Base-by-base conservation (phyloP, 2,888 invertebrate species). In the Pristionchus mayeri region DNA sequence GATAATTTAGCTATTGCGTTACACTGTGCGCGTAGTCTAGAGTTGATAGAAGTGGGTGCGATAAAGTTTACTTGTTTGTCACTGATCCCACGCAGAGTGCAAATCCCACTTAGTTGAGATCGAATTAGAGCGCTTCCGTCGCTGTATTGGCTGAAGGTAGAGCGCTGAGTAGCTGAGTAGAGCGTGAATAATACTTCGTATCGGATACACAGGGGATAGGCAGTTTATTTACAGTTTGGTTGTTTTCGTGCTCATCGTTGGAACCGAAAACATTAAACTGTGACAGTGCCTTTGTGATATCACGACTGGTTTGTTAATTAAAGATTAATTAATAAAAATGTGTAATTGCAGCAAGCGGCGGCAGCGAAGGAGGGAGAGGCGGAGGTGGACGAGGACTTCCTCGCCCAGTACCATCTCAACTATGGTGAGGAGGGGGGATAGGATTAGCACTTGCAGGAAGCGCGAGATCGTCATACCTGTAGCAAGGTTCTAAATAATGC, bases 331-430 rank as follows among this genome's bases (percentile, higher is more conserved):
- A 44, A 9, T 44, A 44, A 44, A 9, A 44, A 9, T 44, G n/a
- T 54, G 16, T 18, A 54, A 40, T 81, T 57, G 21, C 57, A 60
- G 57, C 30, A 80, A 50, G 79, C 52, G 34, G 52, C 34, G 13
- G 52, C 79, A 52, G 21, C 79, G 44, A 81, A 67, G 1, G 88
- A 86, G 24, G 78, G 54, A 3, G 93, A 95, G 95, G 95, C 63
- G 3, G 93, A 95, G 95, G 95, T 98, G 87, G 97, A 98, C 94
- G 97, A 97, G 91, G 97, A 98, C 91, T 98, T 98, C 92, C 95
- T 98, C 94, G 98, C 98, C 0, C 95, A 95, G 85, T 99, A 99
- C 94, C 98, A 98, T 94, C 27, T 98, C 95, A 97, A 95, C 92
- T 98, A 98, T 94, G 94, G 94, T 67, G 21, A 34, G n/a, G n/a